These are phyloP conservation scores for Acleris sparsana DNA, from an alignment of 2,888 invertebrate genomes.

Conservation along the genomic window DNA sequence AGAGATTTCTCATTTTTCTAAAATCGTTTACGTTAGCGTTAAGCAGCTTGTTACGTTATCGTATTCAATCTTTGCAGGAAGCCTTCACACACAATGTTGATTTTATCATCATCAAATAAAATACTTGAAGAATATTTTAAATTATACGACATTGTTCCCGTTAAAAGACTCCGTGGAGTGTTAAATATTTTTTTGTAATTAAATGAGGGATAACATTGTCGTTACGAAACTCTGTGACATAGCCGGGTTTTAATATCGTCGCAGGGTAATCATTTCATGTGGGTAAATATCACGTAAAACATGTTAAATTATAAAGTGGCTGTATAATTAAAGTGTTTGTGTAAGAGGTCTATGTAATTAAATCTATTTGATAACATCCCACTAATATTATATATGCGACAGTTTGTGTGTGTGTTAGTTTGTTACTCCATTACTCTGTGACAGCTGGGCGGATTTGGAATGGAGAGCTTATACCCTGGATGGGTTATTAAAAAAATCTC, in stretches of 20 bases:
- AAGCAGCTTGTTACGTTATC: no score
- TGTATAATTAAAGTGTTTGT: not conserved
- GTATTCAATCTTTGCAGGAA: no score
- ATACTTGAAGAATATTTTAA: not conserved
- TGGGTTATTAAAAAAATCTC: no score
- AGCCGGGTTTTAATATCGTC: conserved; percentile 7
- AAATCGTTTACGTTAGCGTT: no score
- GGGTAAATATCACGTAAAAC: not conserved
- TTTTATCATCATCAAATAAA: not conserved
- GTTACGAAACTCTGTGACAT: conserved; percentile 2
- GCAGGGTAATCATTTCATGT: not conserved
- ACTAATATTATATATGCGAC: no score
- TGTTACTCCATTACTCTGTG: no score
- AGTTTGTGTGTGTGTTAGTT: no score
- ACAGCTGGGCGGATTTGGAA: no score
- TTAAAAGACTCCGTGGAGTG: not conserved
- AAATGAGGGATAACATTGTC: conserved; percentile 11
- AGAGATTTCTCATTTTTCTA: no score
- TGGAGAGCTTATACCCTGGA: no score
- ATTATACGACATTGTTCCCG: not conserved
- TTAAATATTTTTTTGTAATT: conserved; percentile 12
- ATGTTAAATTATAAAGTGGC: conserved; percentile 6
- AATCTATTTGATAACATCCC: not conserved
- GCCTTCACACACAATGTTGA: not conserved
- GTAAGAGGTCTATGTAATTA: not conserved